Percentiles rank a stretch among this genome's conserved stretches.
Evolutionary conservation across 2,888 invertebrate genomes (phyloP).

Genomic region (Clusia tigrina): DNA sequence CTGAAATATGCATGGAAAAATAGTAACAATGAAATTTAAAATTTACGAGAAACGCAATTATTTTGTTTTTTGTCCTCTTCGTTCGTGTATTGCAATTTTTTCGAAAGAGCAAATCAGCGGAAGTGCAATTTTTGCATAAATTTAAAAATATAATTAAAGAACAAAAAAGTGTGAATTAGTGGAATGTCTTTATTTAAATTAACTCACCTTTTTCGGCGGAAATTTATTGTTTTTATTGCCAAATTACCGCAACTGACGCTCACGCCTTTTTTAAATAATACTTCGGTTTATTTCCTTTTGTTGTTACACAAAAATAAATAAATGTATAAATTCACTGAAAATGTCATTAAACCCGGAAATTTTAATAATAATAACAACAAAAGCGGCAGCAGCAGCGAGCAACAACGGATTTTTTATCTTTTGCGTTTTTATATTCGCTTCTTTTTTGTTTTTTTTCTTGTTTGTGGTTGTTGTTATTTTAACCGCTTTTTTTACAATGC

Average conservation of each 20-base stretch:
- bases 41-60: not conserved
- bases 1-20: not conserved
- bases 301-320: conserved; percentile 25
- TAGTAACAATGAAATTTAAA: not conserved
- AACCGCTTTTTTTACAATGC: conserved; percentile 19
- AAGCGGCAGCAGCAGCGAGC: no score
- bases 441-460: conserved; percentile 31
- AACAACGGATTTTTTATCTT: conserved; percentile 46
- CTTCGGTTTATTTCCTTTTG: conserved; percentile 36
- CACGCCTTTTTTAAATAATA: conserved; percentile 33
- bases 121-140: not conserved
- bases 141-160: conserved; percentile 25
- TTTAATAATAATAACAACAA: no score
- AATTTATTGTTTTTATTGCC: not conserved
- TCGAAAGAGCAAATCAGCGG: not conserved
- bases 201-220: conserved; percentile 15
- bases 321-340: conserved; percentile 31
- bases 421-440: no score
- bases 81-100: not conserved
- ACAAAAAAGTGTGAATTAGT: not conserved
- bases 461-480: conserved; percentile 23
- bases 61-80: not conserved
- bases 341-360: conserved; percentile 59
- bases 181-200: conserved; percentile 10
- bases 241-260: conserved; percentile 4